phyloP scores from a whole-genome alignment of 1,140 invertebrate species.

The Lepidotrigona ventralis region DNA sequence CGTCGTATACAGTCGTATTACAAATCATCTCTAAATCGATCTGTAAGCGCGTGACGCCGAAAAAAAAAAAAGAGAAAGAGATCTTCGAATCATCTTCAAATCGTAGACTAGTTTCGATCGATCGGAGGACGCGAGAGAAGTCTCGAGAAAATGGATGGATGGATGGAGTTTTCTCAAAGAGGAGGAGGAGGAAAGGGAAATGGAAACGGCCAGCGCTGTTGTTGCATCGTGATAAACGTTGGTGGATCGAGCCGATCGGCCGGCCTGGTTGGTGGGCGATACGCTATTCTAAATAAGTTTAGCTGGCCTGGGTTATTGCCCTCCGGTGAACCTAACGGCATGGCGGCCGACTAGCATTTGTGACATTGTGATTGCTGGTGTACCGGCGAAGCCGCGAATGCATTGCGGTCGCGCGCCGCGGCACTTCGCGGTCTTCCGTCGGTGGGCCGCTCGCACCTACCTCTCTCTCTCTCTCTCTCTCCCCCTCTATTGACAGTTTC shows the following conservation, averaged over 20 bases:
- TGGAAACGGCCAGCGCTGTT: constrained; percentile 12
- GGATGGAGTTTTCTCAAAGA: constrained; percentile 1
- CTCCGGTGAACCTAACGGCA: constrained; percentile 75
- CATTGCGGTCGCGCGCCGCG: constrained; percentile 56
- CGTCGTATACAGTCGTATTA: no score
- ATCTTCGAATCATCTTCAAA: constrained; percentile 14
- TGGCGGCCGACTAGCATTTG: constrained; percentile 68
- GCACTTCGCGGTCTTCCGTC: constrained; percentile 60
- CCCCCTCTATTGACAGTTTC: constrained; percentile 27
- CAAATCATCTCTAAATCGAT: no score
- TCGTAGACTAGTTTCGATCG: background rate
- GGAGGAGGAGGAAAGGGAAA: background rate
- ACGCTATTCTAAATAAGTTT: constrained; percentile 75
- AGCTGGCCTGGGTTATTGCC: constrained; percentile 73
- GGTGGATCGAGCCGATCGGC: constrained; percentile 41
- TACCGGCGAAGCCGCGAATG: constrained; percentile 54
- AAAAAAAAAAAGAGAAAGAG: no score
- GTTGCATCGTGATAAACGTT: constrained; percentile 9
- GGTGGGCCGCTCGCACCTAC: constrained; percentile 46
- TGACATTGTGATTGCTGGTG: constrained; percentile 70
- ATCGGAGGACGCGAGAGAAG: constrained; percentile 24
- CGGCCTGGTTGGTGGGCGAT: constrained; percentile 55
- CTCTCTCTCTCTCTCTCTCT: background rate
- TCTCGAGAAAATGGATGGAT: background rate
- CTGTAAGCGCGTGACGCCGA: no score